A percentile compares a stretch with the other conserved stretches of the same genome.
These are phyloP conservation scores for Cydia pomonella DNA, from an alignment of 1,140 invertebrate species.

Conservation along the genomic window DNA sequence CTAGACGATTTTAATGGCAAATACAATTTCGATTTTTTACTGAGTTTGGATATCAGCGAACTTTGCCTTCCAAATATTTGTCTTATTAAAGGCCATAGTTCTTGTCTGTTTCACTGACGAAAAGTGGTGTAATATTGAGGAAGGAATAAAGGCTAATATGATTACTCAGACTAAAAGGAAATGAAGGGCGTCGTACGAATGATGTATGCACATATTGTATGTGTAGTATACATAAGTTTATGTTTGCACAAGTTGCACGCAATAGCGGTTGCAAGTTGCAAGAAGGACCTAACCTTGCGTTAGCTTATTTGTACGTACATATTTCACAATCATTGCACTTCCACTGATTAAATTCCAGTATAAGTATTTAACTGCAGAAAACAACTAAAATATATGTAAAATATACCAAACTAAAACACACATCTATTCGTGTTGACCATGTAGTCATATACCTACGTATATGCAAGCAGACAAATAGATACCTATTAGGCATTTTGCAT, in stretches of 20 bases:
- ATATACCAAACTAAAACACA: no score
- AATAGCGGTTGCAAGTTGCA: conserved; percentile 1
- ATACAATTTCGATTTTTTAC: not conserved
- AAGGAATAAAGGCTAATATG: not conserved
- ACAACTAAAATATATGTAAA: not conserved
- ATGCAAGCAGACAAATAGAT: no score
- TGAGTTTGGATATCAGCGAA: no score
- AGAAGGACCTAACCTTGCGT: conserved; percentile 6
- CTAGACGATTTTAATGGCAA: not conserved
- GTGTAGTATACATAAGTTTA: not conserved
- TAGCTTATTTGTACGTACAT: not conserved
- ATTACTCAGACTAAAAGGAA: not conserved
- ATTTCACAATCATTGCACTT: not conserved
- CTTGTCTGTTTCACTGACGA: not conserved
- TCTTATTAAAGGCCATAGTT: no score
- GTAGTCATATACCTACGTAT: no score
- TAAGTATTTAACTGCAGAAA: not conserved
- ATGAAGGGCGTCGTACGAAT: not conserved
- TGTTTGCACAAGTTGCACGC: conserved; percentile 11
- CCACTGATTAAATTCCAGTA: not conserved
- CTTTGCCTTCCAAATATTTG: no score
- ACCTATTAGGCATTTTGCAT: no score
- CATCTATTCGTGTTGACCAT: no score
- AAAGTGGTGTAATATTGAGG: not conserved
- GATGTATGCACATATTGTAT: not conserved